A percentile compares a stretch with the other conserved stretches of the same genome.
Evolutionary conservation across 2,888 invertebrate genomes (phyloP).

Genomic region (Epinotia demarniana): DNA sequence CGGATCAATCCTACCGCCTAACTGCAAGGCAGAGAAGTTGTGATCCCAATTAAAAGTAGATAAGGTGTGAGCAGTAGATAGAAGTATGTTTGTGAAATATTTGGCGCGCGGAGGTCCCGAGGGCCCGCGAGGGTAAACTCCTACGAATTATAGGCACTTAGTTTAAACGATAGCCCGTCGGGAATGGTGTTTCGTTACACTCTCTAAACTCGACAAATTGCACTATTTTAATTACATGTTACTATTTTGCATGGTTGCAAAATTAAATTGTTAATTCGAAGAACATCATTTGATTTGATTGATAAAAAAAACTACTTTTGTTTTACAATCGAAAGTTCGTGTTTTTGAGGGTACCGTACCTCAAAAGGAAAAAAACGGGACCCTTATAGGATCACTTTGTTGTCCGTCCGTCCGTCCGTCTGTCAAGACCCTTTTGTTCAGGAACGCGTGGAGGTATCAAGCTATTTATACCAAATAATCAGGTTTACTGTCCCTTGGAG

Average conservation of each 20-base stretch:
- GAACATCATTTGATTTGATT: too few relatives aligned
- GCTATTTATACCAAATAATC: too few relatives aligned
- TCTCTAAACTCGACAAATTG: constrained; percentile 60
- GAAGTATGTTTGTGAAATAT: constrained; percentile 65
- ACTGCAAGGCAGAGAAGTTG: constrained; percentile 23
- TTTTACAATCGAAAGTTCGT: too few relatives aligned
- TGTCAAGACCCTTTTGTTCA: too few relatives aligned
- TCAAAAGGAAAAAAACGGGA: too few relatives aligned
- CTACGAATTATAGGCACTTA: constrained; percentile 81
- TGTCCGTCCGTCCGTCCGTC: too few relatives aligned
- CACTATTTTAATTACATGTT: constrained; percentile 50
- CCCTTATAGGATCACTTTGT: too few relatives aligned
- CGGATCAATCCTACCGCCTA: neutral
- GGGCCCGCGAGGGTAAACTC: constrained; percentile 75
- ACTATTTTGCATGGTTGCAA: neutral
- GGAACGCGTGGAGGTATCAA: too few relatives aligned
- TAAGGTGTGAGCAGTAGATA: constrained; percentile 46
- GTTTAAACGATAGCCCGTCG: constrained; percentile 77
- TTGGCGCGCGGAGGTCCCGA: constrained; percentile 69
- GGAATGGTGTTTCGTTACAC: constrained; percentile 71
- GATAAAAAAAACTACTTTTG: too few relatives aligned
- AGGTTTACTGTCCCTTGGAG: too few relatives aligned
- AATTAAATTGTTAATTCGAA: neutral
- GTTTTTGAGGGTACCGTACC: too few relatives aligned
- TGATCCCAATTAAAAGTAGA: constrained; percentile 43